phyloP scores from a whole-genome alignment of 2,888 invertebrate genomes.

The Torymus tubicola region DNA sequence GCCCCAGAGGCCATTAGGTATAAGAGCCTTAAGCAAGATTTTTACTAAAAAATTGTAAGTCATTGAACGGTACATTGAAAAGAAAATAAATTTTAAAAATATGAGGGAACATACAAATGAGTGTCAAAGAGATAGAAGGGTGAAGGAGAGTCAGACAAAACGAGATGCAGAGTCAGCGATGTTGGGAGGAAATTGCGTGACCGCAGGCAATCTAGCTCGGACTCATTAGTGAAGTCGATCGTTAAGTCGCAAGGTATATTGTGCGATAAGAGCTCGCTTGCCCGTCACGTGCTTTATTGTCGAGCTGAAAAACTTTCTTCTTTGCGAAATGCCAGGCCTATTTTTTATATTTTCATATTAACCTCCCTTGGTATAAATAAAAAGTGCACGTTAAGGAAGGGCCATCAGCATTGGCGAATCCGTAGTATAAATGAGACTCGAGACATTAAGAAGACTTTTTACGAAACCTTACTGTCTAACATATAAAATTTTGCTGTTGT shows the following conservation, averaged over 20 bases:
- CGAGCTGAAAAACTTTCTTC: conserved; percentile 5
- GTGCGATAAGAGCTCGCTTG: conserved; percentile 32
- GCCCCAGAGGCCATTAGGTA: too few species aligned
- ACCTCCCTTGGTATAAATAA: conserved; percentile 9
- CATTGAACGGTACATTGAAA: too few species aligned
- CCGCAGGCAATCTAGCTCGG: conserved; percentile 30
- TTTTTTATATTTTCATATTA: conserved; percentile 40
- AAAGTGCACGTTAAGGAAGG: not conserved
- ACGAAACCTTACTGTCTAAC: not conserved
- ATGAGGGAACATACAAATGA: too few species aligned
- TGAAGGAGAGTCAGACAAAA: not conserved
- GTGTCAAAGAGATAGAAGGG: not conserved
- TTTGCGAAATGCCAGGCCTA: not conserved
- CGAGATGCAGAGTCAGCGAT: not conserved
- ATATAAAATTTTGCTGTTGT: conserved; percentile 27
- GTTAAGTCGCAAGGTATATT: conserved; percentile 34
- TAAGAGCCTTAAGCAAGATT: too few species aligned
- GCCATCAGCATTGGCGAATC: not conserved
- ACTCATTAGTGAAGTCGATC: conserved; percentile 55
- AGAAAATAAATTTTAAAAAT: too few species aligned
- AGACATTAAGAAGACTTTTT: conserved; percentile 33
- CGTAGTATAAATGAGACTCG: not conserved
- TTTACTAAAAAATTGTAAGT: too few species aligned
- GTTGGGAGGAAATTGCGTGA: conserved; percentile 42
- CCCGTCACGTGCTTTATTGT: conserved; percentile 15